Conservation (phyloP, 2,113 vertebrate species). For the Phocoena phocoena region DNA sequence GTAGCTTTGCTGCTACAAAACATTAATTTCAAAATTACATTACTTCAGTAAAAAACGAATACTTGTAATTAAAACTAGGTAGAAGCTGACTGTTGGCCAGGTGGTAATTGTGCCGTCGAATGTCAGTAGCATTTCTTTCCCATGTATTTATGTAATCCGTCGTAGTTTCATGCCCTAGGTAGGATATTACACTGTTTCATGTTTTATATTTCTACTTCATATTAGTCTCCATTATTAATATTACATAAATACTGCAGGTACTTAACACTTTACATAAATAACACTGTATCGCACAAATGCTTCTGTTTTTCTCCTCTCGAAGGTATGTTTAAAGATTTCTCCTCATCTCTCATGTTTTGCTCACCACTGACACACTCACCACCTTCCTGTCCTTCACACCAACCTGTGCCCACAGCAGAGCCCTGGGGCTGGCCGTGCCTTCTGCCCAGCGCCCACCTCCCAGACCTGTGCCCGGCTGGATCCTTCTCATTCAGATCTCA, state of each 20-base stretch:
- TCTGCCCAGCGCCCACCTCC: neutral
- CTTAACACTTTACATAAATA: no score
- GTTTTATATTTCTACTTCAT: no score
- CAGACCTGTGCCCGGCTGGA: no score
- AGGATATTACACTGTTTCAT: neutral
- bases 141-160: neutral
- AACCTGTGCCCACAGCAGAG: neutral
- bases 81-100: neutral
- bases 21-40: neutral
- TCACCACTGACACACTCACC: neutral
- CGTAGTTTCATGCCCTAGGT: neutral
- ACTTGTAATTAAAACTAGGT: neutral
- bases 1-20: neutral
- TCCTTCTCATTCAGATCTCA: neutral
- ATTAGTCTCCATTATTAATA: neutral
- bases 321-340: neutral
- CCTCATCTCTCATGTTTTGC: neutral
- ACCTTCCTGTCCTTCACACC: neutral
- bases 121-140: neutral
- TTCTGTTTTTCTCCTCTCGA: neutral
- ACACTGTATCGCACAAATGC: neutral
- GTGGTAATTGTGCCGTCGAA: neutral
- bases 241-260: neutral
- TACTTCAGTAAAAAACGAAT: no score
- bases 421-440: neutral